Evolutionary conservation across 1,140 invertebrate genomes (phyloP).

Genomic region (Drosophila navojoa): DNA sequence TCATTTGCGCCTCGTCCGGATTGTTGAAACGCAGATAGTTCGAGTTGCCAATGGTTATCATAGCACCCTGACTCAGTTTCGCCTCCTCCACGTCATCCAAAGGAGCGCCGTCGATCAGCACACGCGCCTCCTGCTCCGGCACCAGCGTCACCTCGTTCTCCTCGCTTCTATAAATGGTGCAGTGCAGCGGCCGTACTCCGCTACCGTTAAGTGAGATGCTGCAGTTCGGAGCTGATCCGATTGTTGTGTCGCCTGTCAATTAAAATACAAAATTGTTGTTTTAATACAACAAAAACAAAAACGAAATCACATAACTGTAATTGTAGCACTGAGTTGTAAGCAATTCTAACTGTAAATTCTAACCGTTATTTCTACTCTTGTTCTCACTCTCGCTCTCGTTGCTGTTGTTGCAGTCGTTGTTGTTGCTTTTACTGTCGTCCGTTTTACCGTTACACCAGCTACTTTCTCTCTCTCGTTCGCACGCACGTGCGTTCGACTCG

Average conservation of each 20-base stretch:
- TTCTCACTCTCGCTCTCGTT: slow-evolving; percentile 1
- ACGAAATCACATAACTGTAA: neutral
- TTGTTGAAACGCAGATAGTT: slow-evolving; percentile 96
- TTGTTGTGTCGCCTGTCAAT: slow-evolving; percentile 88
- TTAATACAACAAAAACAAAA: neutral
- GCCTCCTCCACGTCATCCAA: slow-evolving; percentile 64
- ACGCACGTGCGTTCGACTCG: neutral
- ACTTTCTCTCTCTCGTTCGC: slow-evolving; percentile 2
- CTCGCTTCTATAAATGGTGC: slow-evolving; percentile 88
- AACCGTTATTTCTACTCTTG: neutral
- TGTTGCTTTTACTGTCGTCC: neutral
- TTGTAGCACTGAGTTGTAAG: neutral
- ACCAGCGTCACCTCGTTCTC: slow-evolving; percentile 92
- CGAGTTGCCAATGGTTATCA: slow-evolving; percentile 94
- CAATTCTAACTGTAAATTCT: neutral
- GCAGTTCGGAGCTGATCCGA: slow-evolving; percentile 89
- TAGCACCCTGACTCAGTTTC: slow-evolving; percentile 87
- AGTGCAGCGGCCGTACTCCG: slow-evolving; percentile 92
- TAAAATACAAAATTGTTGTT: slow-evolving; percentile 50
- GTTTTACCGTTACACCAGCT: neutral
- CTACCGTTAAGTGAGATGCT: slow-evolving; percentile 92
- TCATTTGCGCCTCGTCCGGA: slow-evolving; percentile 92
- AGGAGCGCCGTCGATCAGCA: slow-evolving; percentile 74
- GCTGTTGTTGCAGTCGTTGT: neutral
- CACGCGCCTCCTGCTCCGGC: slow-evolving; percentile 85